Evolutionary conservation across 2,113 vertebrate species (phyloP).

Genomic region (Paratilapia polleni): DNA sequence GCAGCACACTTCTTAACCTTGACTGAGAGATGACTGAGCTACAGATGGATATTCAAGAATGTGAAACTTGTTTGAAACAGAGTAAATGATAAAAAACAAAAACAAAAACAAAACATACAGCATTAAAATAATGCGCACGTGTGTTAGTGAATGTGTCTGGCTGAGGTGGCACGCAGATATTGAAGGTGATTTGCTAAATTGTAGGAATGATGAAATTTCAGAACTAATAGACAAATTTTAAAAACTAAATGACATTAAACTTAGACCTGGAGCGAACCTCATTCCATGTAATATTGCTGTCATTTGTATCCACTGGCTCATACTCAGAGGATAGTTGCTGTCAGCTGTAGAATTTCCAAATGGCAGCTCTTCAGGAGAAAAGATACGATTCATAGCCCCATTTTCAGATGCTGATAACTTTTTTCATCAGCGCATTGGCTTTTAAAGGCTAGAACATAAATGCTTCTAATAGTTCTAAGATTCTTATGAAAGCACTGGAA

Average conservation of each 20-base stretch:
- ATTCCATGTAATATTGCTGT: constrained; percentile 45
- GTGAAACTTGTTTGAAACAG: not conserved
- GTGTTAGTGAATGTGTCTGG: constrained; percentile 12
- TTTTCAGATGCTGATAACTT: constrained; percentile 29
- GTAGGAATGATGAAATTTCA: constrained; percentile 49
- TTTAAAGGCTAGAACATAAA: constrained; percentile 20
- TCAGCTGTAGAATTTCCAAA: constrained; percentile 36
- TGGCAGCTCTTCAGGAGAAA: constrained; percentile 12
- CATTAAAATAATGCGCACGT: constrained; percentile 1
- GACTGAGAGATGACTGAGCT: constrained; percentile 17
- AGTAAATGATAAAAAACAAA: constrained; percentile 16
- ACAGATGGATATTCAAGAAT: constrained; percentile 44
- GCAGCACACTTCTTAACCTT: constrained; percentile 45
- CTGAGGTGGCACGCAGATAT: constrained; percentile 24
- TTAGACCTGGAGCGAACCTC: constrained; percentile 22
- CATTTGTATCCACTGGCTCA: constrained; percentile 45
- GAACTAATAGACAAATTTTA: constrained; percentile 50
- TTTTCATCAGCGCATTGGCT: not conserved
- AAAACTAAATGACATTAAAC: constrained; percentile 43
- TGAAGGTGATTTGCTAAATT: constrained; percentile 53
- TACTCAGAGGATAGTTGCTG: constrained; percentile 16
- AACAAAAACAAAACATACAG: not conserved
- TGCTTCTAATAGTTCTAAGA: constrained; percentile 18
- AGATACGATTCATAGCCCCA: constrained; percentile 13
- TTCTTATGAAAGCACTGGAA: constrained; percentile 41